Base-by-base conservation (phyloP, 2,797 vertebrate genomes). In the Xenops minutus region DNA sequence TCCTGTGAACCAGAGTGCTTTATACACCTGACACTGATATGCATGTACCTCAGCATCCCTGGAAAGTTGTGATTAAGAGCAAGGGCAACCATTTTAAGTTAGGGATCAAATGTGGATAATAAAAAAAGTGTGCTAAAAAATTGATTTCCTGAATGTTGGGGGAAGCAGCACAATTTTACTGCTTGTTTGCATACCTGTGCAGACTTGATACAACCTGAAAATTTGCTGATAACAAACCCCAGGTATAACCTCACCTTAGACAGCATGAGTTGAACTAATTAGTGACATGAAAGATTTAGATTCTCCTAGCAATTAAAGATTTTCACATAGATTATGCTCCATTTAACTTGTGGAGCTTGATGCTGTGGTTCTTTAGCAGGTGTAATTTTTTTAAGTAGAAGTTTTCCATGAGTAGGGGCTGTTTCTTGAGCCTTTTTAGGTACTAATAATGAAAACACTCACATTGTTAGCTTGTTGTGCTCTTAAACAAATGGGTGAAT, bases 401-500 rank as follows among this genome's bases (percentile, higher is more conserved):
- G 3, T 48, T 78, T 44, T 52, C 29, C 18, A 6, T 36, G 29
- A 68, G 10, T 12, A 37, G 19, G 32, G 20, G 20, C 43, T 75
- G 30, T 54, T 95, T 54, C 14, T 62, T 79, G 39, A 49, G 68
- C 20, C 2, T 85, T 73, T 82, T 76, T 23, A 63, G 72, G 29
- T 54, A 44, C 29, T 95, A 78, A 52, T 39, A 73, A 36, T 17
- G 34, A 76, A 92, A 81, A 18, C n/a, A 32, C 66, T 73, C 17
- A 49, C 32, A 22, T 32, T 61, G 37, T 68, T 89, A 85, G 9
- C 51, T 75, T 48, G 10, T 76, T 85, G 61, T 85, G 19, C 55
- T 79, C 74, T 84, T 85, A 85, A 95, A 92, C 44, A 93, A 93
- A 89, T 81, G 76, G 17, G 61, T 88, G 73, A 90, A 62, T 75